Evolutionary conservation across 2,113 vertebrate species (phyloP).

Genomic region (Saguinus imperator): DNA sequence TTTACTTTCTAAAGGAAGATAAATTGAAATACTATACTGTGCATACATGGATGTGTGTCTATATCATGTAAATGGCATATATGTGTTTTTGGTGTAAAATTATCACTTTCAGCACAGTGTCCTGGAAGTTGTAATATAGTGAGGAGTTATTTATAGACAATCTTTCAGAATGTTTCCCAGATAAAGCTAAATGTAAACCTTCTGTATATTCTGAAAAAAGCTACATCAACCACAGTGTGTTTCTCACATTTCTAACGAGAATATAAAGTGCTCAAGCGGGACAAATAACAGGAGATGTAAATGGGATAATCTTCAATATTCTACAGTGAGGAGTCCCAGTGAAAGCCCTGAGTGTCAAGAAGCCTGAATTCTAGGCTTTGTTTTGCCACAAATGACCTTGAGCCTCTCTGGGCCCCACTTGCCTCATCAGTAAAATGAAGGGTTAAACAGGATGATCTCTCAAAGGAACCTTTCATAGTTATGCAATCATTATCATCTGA

Average conservation of each 20-base stretch:
- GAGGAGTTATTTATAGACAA: conserved; percentile 34
- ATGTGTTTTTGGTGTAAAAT: neutral
- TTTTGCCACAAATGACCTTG: conserved; percentile 42
- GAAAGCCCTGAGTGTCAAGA: neutral
- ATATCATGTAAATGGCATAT: neutral
- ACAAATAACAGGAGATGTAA: neutral
- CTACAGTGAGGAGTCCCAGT: neutral
- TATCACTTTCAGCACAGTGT: neutral
- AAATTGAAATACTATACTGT: neutral
- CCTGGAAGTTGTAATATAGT: neutral
- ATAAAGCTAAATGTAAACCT: conserved; percentile 6
- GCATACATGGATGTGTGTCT: neutral
- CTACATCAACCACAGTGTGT: neutral
- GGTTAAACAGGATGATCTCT: neutral
- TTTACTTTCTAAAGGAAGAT: neutral
- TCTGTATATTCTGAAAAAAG: neutral
- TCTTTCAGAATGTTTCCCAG: neutral
- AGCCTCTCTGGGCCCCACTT: neutral
- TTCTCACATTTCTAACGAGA: neutral
- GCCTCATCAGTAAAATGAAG: conserved; percentile 10
- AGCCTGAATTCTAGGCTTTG: neutral
- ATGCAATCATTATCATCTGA: neutral
- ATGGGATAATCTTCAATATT: neutral
- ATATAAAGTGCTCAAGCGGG: neutral
- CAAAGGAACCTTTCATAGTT: neutral